These are phyloP conservation scores for Adoxophyes honmai DNA, from an alignment of 1,140 invertebrate genomes.

Conservation along the genomic window DNA sequence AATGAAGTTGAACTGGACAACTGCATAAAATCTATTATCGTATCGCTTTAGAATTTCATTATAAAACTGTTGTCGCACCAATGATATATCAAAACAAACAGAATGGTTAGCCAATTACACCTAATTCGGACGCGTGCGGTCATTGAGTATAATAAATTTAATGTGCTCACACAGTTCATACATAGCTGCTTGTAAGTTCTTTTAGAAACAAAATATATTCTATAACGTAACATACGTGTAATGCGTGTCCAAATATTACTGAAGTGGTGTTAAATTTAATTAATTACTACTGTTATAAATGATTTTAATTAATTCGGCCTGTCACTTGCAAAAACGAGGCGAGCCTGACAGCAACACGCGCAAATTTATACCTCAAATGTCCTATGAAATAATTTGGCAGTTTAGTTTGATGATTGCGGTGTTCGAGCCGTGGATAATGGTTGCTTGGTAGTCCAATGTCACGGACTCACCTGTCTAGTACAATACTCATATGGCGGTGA, in stretches of 20 bases:
- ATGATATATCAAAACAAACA: background rate
- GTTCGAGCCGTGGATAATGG: background rate
- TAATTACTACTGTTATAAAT: slow-evolving; percentile 1
- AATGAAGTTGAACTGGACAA: too few relatives aligned
- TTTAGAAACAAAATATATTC: background rate
- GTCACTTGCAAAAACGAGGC: slow-evolving; percentile 3
- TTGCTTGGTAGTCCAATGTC: background rate
- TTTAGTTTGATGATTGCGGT: background rate
- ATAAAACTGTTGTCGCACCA: background rate
- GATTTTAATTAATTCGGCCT: slow-evolving; percentile 7
- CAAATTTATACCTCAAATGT: background rate
- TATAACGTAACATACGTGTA: background rate
- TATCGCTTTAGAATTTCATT: too few relatives aligned
- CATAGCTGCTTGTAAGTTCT: background rate
- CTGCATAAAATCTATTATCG: too few relatives aligned
- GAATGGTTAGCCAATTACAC: background rate
- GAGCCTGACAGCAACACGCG: background rate
- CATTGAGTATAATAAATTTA: background rate
- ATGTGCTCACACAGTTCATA: too few relatives aligned
- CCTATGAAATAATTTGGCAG: background rate
- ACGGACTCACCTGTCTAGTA: slow-evolving; percentile 71
- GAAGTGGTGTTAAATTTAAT: background rate
- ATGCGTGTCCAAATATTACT: slow-evolving; percentile 11
- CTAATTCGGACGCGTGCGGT: background rate
- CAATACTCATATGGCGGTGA: slow-evolving; percentile 73